Percentiles rank a stretch among this genome's conserved stretches.
These are phyloP conservation scores for Anagrus nilaparvatae DNA, from an alignment of 1,140 invertebrate genomes.

Conservation along the genomic window DNA sequence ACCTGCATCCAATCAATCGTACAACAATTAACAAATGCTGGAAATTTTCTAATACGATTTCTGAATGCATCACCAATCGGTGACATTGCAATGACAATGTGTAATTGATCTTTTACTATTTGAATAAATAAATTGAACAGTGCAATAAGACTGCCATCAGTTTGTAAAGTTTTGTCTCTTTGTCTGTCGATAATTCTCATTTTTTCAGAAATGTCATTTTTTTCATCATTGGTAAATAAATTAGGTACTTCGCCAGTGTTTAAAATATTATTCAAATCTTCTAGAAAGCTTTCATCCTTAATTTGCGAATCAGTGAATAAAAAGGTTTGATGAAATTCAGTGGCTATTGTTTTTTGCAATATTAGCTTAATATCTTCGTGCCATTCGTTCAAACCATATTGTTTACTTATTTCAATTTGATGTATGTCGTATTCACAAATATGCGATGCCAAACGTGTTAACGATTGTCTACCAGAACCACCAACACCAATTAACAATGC, in stretches of 20 bases:
- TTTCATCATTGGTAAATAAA: conserved; percentile 80
- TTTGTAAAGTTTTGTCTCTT: conserved; percentile 80
- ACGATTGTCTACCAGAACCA: conserved; percentile 84
- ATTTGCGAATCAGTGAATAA: conserved; percentile 87
- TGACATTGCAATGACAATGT: conserved; percentile 87
- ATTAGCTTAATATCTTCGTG: conserved; percentile 81
- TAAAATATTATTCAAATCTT: conserved; percentile 89
- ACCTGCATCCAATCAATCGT: conserved; percentile 98
- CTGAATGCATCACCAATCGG: conserved; percentile 80
- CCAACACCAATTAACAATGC: conserved; percentile 80
- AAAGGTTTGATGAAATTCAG: conserved; percentile 83
- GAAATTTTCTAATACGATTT: conserved; percentile 84
- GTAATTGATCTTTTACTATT: conserved; percentile 83
- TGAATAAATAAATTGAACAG: conserved; percentile 90
- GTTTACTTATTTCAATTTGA: conserved; percentile 82
- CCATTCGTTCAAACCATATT: conserved; percentile 78
- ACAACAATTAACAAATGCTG: conserved; percentile 90
- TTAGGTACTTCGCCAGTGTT: conserved; percentile 92
- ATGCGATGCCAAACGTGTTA: conserved; percentile 79
- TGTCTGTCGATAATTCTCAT: conserved; percentile 86
- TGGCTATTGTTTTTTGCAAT: conserved; percentile 65
- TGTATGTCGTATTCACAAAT: conserved; percentile 90
- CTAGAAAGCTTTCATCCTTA: conserved; percentile 86
- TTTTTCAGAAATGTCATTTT: conserved; percentile 86
- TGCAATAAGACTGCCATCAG: conserved; percentile 80